Conservation (phyloP, 2,888 invertebrate genomes). For the Polia nebulosa region DNA sequence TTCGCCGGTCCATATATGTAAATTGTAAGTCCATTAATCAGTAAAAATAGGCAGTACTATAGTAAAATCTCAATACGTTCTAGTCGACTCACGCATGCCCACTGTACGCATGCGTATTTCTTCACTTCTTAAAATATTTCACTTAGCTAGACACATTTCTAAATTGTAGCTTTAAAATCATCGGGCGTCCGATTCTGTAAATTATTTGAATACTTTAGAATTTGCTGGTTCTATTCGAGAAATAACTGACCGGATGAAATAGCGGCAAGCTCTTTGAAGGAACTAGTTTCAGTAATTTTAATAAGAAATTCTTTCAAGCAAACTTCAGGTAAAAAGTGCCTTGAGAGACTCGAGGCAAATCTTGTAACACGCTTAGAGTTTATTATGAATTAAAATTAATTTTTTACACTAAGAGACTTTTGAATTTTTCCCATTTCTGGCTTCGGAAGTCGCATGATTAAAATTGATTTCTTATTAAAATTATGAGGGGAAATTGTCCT, state of each 20-base stretch:
- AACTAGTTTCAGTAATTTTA: conserved; percentile 50
- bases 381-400: conserved; percentile 45
- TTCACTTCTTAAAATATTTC: conserved; percentile 62
- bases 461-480: conserved; percentile 47
- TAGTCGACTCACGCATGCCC: conserved; percentile 53
- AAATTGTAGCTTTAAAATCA: conserved; percentile 87
- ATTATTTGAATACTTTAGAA: conserved; percentile 53
- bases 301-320: conserved; percentile 53
- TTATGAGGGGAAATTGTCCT: conserved; percentile 8
- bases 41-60: conserved; percentile 43
- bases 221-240: conserved; percentile 5
- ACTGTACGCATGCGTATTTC: conserved; percentile 55
- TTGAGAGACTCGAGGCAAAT: conserved; percentile 60
- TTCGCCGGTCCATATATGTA: conserved; percentile 32
- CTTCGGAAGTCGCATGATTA: conserved; percentile 26
- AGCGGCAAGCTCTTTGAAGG: conserved; percentile 18
- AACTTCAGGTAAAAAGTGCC: conserved; percentile 62
- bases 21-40: conserved; percentile 51
- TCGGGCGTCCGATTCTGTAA: conserved; percentile 67
- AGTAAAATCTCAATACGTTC: conserved; percentile 44
- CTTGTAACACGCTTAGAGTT: conserved; percentile 57
- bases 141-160: conserved; percentile 83
- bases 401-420: conserved; percentile 51
- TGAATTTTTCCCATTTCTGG: conserved; percentile 34
- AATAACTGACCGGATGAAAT: conserved; percentile 20